Evolutionary conservation across 1,140 invertebrate genomes (phyloP), one percentile per base, ranked within the genome.

Genomic region (Achroia grisella): DNA sequence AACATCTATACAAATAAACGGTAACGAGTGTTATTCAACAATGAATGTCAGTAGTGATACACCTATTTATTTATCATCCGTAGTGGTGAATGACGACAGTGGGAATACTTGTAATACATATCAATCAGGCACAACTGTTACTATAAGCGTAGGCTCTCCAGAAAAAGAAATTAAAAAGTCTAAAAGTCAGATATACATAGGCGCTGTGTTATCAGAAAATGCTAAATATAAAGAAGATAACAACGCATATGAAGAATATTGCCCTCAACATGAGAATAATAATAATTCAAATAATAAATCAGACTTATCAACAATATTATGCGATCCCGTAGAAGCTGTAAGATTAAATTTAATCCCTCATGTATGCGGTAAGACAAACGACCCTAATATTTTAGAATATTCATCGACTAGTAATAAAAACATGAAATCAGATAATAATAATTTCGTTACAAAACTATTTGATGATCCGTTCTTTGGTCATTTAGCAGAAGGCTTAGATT

Each of bases 1-100:
- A 76, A 93, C 92, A 3, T 94, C 92, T 4, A 93, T 93, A 52
- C 77, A 93, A 71, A 93, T 93, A 44, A 93, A 90, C 60, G 91
- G 91, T 4, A 91, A 93, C 56, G 89, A 91, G 71, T 91, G 90
- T 74, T 91, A 91, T 64, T 89, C 89, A 15, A 90, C 88, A 2
- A 87, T 90, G 66, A 91, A 90, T 59, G 88, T 90, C 0, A 88
- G 86, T 27, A 89, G 89, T 45, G 84, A 89, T 45, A 87, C 88
- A 9, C 89, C 90, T 8, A 77, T 91, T 29, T 91, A 91, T 71
- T 89, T 91, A 50, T 91, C 90, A 10, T 91, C 90, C 1, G 90
- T 91, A 29, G 89, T 91, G 27, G 89, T 91, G 14, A 89, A 89
- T 56, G 88, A 89, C 71, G 75, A 78, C 44, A 78, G 45, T 47